Base-by-base conservation (phyloP, 2,797 vertebrate genomes). In the Microctenopoma lineatum region DNA sequence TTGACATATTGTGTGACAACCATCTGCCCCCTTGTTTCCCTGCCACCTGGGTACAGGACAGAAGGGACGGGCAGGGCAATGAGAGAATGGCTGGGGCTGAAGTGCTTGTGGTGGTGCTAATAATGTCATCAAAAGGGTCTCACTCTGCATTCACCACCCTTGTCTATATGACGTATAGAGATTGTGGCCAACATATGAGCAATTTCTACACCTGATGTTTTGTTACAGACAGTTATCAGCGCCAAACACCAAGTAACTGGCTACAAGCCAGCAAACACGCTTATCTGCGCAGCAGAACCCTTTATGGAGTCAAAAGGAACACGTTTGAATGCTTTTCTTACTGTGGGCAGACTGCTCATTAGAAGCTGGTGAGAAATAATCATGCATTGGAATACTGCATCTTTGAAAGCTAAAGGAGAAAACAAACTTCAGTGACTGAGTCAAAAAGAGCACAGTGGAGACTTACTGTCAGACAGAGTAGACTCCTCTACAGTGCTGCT, bases 381-480 rank as follows among this genome's bases (percentile, higher is more conserved):
- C 13, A 38, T 13, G 47, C 21, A n/a, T 42, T 52, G 16, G 10
- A 45, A 13, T 1, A 0, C 4, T 46, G 27, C 13, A 4, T 44
- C 21, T 53, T 47, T 34, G 12, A 32, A 25, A 44, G 26, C 16
- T 32, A 14, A 9, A 59, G 29, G 5, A 27, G 9, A 16, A 18
- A 8, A 8, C 0, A 29, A 21, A 38, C 18, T 18, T 11, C 7
- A 38, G 10, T 55, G 52, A 42, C 29, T 53, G 4, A 47, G 42
- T 0, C 32, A 39, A 58, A 0, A n/a, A 9, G 15, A 41, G 42
- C 34, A 34, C 26, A 57, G 67, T 7, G 9, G 41, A 38, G 53
- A 95, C 98, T 97, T 85, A 99, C 98, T 91, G 89, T 99, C 97
- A 4, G 96, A 90, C 77, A 98, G 92, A 25, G 98, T 99, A 73